Percentiles rank a stretch among this genome's conserved stretches.
Conservation (phyloP, 2,113 vertebrate species). For the Aldabrachelys gigantea region DNA sequence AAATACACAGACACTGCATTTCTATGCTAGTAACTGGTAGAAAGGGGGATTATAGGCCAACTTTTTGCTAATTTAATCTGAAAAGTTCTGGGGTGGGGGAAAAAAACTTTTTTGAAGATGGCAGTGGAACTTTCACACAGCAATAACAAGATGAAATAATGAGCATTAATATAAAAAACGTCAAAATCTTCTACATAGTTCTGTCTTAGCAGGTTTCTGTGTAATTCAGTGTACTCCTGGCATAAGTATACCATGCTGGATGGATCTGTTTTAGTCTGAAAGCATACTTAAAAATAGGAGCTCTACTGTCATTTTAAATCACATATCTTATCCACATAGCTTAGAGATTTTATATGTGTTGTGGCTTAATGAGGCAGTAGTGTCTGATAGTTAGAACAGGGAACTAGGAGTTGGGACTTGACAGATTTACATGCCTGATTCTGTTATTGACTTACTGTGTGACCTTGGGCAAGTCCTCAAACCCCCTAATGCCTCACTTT, state of each 20-base stretch:
- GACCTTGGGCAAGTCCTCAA: neutral
- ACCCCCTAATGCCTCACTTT: neutral
- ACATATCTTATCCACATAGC: neutral
- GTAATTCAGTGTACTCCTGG: neutral
- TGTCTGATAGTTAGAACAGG: neutral
- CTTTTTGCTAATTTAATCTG: constrained; percentile 5
- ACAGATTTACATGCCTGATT: neutral
- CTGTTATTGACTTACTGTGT: neutral
- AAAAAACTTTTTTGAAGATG: neutral
- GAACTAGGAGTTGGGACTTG: neutral
- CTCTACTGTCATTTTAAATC: neutral
- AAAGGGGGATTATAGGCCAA: accelerated
- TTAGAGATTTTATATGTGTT: neutral
- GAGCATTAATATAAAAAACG: neutral
- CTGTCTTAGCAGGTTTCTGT: constrained; percentile 12
- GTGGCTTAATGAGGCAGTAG: neutral
- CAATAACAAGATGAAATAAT: constrained; percentile 4
- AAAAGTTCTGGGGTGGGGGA: neutral
- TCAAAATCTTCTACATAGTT: constrained; percentile 8
- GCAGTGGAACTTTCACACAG: constrained; percentile 40
- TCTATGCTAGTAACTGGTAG: neutral
- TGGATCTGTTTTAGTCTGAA: constrained; percentile 22
- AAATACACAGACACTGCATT: neutral
- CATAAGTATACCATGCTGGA: neutral
- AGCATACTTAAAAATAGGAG: neutral